These are phyloP conservation scores for Colostygia pectinataria DNA, from an alignment of 2,888 invertebrate species.

Conservation along the genomic window DNA sequence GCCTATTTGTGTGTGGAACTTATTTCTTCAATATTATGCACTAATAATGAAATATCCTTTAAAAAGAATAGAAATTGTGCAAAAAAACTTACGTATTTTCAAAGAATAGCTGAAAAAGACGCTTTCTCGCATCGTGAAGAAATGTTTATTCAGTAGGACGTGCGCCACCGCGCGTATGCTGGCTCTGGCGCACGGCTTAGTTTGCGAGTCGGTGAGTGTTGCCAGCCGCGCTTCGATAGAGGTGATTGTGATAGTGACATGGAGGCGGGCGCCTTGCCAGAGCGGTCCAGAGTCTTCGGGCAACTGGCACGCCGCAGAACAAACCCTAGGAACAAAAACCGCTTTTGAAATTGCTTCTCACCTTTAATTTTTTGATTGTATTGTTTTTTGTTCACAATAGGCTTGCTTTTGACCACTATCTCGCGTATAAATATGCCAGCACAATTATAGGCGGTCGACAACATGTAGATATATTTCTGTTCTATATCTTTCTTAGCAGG, in stretches of 20 bases:
- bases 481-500: no score
- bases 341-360: no score
- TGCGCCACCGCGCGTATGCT: slow-evolving; percentile 51
- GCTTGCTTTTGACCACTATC: no score
- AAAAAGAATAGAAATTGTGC: neutral
- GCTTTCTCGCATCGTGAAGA: slow-evolving; percentile 46
- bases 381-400: no score
- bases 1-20: no score
- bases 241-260: slow-evolving; percentile 39
- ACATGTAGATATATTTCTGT: no score
- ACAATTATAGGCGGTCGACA: no score
- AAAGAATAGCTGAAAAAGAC: slow-evolving; percentile 48
- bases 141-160: slow-evolving; percentile 47
- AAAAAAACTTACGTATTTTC: slow-evolving; percentile 58
- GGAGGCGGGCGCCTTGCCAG: slow-evolving; percentile 55
- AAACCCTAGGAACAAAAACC: slow-evolving; percentile 52
- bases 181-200: slow-evolving; percentile 53
- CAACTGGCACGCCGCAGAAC: slow-evolving; percentile 68
- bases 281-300: slow-evolving; percentile 51
- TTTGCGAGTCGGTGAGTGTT: slow-evolving; percentile 28
- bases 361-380: neutral
- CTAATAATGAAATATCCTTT: neutral
- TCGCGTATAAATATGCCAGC: no score
- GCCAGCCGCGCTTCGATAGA: slow-evolving; percentile 43
- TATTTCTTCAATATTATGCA: no score